A percentile compares a stretch with the other conserved stretches of the same genome.
Evolutionary conservation across 2,888 invertebrate species (phyloP).

Genomic region (Zele albiditarsus): DNA sequence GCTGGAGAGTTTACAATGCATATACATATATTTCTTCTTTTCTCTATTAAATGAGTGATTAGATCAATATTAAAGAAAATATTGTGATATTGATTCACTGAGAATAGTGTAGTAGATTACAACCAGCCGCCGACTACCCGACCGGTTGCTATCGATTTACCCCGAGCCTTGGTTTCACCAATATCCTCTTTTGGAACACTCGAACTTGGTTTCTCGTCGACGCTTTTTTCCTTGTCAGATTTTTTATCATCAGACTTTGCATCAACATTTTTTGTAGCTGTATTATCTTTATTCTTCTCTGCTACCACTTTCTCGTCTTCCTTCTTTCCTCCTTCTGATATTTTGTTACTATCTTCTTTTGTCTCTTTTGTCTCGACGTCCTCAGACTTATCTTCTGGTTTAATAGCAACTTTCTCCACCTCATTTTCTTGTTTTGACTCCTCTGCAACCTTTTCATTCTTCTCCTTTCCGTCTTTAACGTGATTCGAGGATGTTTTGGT

Average conservation of each 20-base stretch:
- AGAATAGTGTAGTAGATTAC: constrained; percentile 65
- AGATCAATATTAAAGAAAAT: background rate
- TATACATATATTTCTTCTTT: background rate
- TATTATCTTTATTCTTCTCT: constrained; percentile 11
- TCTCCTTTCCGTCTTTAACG: constrained; percentile 47
- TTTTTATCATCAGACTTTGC: constrained; percentile 50
- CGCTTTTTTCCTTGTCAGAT: constrained; percentile 42
- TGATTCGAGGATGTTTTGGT: constrained; percentile 66
- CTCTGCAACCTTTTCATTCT: constrained; percentile 46
- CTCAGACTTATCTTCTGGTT: constrained; percentile 35
- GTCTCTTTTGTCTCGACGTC: constrained; percentile 43
- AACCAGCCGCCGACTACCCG: constrained; percentile 85
- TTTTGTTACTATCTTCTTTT: constrained; percentile 46
- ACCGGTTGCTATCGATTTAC: constrained; percentile 83
- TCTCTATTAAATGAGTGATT: background rate
- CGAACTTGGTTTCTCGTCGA: constrained; percentile 53
- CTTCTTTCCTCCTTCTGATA: constrained; percentile 30
- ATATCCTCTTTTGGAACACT: constrained; percentile 57
- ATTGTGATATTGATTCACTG: background rate
- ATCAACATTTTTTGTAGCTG: constrained; percentile 22
- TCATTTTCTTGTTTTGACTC: background rate
- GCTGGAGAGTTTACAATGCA: background rate
- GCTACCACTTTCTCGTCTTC: constrained; percentile 15
- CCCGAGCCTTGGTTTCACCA: constrained; percentile 74
- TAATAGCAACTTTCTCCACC: constrained; percentile 8